These are phyloP conservation scores for Apeltes quadracus DNA, from an alignment of 2,113 vertebrate species.

Conservation along the genomic window DNA sequence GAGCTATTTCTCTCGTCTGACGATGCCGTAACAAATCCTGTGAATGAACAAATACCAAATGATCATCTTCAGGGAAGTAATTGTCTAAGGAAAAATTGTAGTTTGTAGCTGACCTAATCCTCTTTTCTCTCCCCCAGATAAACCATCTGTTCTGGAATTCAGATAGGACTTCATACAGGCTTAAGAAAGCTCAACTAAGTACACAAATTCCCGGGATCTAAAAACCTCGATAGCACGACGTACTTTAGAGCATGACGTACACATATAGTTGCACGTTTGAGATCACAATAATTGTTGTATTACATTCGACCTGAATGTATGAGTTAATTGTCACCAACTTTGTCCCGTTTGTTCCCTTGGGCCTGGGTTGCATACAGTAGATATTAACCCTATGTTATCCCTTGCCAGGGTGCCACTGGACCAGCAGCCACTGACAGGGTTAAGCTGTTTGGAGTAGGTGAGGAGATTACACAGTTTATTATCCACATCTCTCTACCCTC, in stretches of 20 bases:
- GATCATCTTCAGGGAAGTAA: constrained; percentile 11
- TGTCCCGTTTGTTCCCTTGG: constrained; percentile 4
- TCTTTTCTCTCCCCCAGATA: constrained; percentile 64
- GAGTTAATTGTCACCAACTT: neutral
- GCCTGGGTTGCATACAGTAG: constrained; percentile 29
- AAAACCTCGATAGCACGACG: neutral
- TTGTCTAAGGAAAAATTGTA: constrained; percentile 45
- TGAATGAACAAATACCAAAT: constrained; percentile 10
- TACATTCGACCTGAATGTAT: neutral
- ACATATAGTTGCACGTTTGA: neutral
- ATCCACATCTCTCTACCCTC: constrained; percentile 68
- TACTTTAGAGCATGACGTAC: neutral
- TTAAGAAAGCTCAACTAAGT: constrained; percentile 50
- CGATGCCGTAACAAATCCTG: neutral
- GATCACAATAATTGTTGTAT: neutral
- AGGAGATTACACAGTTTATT: constrained; percentile 84
- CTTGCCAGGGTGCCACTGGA: constrained; percentile 67
- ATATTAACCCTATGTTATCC: constrained; percentile 70
- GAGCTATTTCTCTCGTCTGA: neutral
- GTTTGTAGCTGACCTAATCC: constrained; percentile 62
- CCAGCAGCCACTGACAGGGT: constrained; percentile 78
- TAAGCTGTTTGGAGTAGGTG: constrained; percentile 86
- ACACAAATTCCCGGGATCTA: constrained; percentile 23
- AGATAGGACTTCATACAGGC: constrained; percentile 55
- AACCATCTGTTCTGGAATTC: constrained; percentile 76